Evolutionary conservation across 2,113 vertebrate species (phyloP), one percentile per base, ranked within the genome.

Genomic region (Microcebus lehilahytsara): DNA sequence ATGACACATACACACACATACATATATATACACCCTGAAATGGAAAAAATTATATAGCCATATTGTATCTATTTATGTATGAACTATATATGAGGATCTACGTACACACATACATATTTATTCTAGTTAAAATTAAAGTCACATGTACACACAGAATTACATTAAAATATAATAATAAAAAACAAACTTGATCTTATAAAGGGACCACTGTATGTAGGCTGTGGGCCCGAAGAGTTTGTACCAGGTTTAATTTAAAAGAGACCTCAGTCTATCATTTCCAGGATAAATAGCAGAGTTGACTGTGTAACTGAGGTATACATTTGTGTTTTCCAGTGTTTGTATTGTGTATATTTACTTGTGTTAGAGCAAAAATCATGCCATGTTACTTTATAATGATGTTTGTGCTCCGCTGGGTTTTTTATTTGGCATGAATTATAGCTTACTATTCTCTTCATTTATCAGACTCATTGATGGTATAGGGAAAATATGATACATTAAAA

Each of bases 371-470:
- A 93, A 51, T 67, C 37, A 67, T 49, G 23, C 6, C 16, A 42
- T 42, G 19, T 34, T 69, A 34, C 60, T 27, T 97, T 94, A 90
- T 77, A 85, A 64, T 62, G 13, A 93, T 92, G 94, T 81, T 96
- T 96, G 32, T 92, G 77, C 32, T 96, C 23, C 83, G 53, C 58
- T 79, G 2, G 1, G 1, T 5, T 81, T 40, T 40, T 40, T 94
- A 20, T 91, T 97, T 9, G 0, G 88, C 40, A 91, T 88, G 42
- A 94, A 96, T 42, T 91, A 58, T 0, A 92, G 8, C 77, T 78
- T 53, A 27, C 2, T 97, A 60, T 88, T 95, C 93, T 94, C 93
- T 94, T 30, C 83, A 69, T 97, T 32, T 40, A 69, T 37, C 49
- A 93, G 72, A 62, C 85, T 23, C 51, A 77, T 97, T 74, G 72